A percentile compares a stretch with the other conserved stretches of the same genome.
Conservation (phyloP, 2,113 vertebrate genomes). For the Megaceryle maxima region DNA sequence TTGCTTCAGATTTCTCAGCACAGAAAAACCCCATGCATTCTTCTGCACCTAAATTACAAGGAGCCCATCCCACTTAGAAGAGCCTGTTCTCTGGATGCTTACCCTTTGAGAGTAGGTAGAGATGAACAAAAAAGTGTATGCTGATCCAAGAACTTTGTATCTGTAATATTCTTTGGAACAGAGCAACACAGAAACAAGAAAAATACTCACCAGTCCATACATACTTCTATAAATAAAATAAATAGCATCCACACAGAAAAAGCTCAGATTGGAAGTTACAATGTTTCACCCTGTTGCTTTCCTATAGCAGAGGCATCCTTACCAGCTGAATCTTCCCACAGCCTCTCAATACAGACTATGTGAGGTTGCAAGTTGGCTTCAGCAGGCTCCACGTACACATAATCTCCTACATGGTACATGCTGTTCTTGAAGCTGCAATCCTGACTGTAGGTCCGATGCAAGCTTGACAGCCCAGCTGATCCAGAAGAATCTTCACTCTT, state of each 20-base stretch:
- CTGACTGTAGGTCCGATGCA: slow-evolving; percentile 95
- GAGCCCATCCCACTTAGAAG: not conserved
- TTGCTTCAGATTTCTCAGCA: not conserved
- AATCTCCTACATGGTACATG: slow-evolving; percentile 97
- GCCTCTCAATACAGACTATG: slow-evolving; percentile 96
- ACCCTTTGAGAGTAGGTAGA: not conserved
- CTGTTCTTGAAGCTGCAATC: slow-evolving; percentile 99
- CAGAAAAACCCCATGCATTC: not conserved
- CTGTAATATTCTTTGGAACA: not conserved
- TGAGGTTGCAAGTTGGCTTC: slow-evolving; percentile 93
- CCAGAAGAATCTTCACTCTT: slow-evolving; percentile 90
- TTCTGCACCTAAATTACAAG: not conserved
- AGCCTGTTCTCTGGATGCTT: not conserved
- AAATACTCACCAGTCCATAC: not conserved
- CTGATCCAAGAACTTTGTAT: not conserved
- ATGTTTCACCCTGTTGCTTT: not conserved
- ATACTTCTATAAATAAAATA: not conserved
- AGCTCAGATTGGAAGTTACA: not conserved
- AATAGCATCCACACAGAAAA: not conserved
- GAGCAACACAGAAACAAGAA: not conserved
- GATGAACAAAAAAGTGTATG: not conserved
- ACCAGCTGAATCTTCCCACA: slow-evolving; percentile 97
- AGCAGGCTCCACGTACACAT: slow-evolving; percentile 95
- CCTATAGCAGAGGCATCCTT: slow-evolving; percentile 24
- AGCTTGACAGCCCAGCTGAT: slow-evolving; percentile 82